Evolutionary conservation across 2,113 vertebrate genomes (phyloP).

Genomic region (Dromas ardeola): DNA sequence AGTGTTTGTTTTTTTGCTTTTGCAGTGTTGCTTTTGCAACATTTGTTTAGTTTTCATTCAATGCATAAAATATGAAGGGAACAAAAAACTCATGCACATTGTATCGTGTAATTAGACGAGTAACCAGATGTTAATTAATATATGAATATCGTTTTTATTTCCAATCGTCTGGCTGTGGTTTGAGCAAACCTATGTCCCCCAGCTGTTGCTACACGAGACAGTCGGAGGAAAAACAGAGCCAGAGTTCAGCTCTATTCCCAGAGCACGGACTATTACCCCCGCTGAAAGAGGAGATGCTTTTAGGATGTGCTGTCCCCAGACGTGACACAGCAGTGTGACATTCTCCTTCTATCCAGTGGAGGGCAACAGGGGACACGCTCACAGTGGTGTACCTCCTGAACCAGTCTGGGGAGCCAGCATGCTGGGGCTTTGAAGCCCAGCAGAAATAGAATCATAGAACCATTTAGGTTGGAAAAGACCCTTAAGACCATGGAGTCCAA

Average conservation of each 20-base stretch:
- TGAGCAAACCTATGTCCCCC: slow-evolving; percentile 51
- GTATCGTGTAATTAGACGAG: slow-evolving; percentile 25
- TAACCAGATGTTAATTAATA: slow-evolving; percentile 63
- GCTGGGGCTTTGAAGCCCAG: background rate
- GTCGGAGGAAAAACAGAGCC: slow-evolving; percentile 30
- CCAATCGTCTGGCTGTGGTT: slow-evolving; percentile 61
- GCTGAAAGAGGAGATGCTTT: slow-evolving; percentile 31
- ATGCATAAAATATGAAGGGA: slow-evolving; percentile 59
- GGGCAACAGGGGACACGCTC: slow-evolving; percentile 30
- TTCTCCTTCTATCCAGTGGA: slow-evolving; percentile 32
- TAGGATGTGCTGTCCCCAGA: slow-evolving; percentile 34
- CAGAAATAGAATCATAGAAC: background rate
- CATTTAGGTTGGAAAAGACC: background rate
- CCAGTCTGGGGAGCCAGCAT: background rate
- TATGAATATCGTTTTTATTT: slow-evolving; percentile 56
- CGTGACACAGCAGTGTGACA: background rate
- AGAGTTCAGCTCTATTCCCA: slow-evolving; percentile 13
- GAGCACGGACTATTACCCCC: background rate
- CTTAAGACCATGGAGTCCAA: background rate
- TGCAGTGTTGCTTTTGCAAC: slow-evolving; percentile 36
- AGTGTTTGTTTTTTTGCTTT: slow-evolving; percentile 24
- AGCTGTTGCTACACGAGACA: slow-evolving; percentile 38
- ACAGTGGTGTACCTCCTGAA: background rate
- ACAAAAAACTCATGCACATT: slow-evolving; percentile 45
- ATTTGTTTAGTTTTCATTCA: slow-evolving; percentile 57